These are phyloP conservation scores for Gymnosoma rotundatum DNA, from an alignment of 2,888 invertebrate species.

Conservation along the genomic window DNA sequence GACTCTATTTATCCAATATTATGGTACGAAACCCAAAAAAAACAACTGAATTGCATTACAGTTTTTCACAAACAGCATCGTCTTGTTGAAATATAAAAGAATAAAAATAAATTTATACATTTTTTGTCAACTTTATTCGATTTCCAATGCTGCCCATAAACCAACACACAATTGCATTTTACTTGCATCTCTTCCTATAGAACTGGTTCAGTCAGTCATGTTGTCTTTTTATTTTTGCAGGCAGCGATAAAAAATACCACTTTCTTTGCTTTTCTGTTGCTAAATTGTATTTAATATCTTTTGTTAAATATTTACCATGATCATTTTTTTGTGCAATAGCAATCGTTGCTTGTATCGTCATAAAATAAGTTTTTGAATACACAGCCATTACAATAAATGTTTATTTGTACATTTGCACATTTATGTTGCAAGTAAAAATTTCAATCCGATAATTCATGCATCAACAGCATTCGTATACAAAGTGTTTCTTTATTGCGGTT, in stretches of 20 bases:
- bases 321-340: slow-evolving; percentile 1
- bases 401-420: no score
- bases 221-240: neutral
- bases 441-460: no score
- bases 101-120: slow-evolving; percentile 13
- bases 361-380: slow-evolving; percentile 16
- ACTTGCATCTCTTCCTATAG: neutral
- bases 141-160: neutral
- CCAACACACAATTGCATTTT: neutral
- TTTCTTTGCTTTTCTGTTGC: neutral
- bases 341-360: neutral
- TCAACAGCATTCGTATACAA: no score
- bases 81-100: neutral
- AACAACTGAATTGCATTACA: neutral
- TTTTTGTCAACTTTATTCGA: slow-evolving; percentile 29
- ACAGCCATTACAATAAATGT: neutral
- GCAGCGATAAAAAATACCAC: neutral
- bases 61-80: neutral
- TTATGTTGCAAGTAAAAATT: no score
- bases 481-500: no score
- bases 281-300: slow-evolving; percentile 1
- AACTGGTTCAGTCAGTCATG: neutral
- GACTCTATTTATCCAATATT: slow-evolving; percentile 4
- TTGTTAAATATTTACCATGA: slow-evolving; percentile 26
- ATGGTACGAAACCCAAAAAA: neutral